Evolutionary conservation across 2,888 invertebrate species (phyloP), one percentile per base, ranked within the genome.

Genomic region (Xestia xanthographa): DNA sequence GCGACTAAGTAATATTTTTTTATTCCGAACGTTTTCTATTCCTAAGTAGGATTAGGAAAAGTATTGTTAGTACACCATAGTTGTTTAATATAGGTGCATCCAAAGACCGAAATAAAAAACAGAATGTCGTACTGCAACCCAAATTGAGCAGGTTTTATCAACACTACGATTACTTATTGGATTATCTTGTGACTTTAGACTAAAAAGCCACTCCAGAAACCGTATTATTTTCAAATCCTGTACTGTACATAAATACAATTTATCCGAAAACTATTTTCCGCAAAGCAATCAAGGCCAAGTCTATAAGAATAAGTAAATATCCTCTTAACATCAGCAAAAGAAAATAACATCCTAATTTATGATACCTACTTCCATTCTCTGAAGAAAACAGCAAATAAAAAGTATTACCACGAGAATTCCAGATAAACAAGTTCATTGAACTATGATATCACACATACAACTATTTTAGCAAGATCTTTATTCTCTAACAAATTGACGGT

Each of bases 401-500:
- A 48, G 17, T 41, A 50, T 68, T 56, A 41, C n/a, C 29, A 26
- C 17, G 29, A 77, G 62, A 67, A 72, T 67, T 38, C 29, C 26
- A 48, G 72, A 85, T 79, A 81, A 82, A 84, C 66, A 75, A 76
- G 79, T 80, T 72, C 69, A 74, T 29, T 66, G 41, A 70, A 22
- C 75, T 68, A 38, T 53, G 72, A 72, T n/a, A 79, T 34, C 56
- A 76, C 34, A 71, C 48, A 81, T 66, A 50, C 34, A 79, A 56
- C 83, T 79, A 72, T 41, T 72, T 63, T 72, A 78, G 4, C n/a
- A 45, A 29, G 83, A 75, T 38, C 82, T 73, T 22, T 75, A 62
- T 38, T 29, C 43, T 38, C 14, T 11, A 78, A 72, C 43, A 66
- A 29, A 77, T 53, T n/a, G 38, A 67, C 48, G 11, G 17, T 12